A percentile compares a stretch with the other conserved stretches of the same genome.
These are phyloP conservation scores for Netelia melanura DNA, from an alignment of 2,888 invertebrate genomes.

Conservation along the genomic window DNA sequence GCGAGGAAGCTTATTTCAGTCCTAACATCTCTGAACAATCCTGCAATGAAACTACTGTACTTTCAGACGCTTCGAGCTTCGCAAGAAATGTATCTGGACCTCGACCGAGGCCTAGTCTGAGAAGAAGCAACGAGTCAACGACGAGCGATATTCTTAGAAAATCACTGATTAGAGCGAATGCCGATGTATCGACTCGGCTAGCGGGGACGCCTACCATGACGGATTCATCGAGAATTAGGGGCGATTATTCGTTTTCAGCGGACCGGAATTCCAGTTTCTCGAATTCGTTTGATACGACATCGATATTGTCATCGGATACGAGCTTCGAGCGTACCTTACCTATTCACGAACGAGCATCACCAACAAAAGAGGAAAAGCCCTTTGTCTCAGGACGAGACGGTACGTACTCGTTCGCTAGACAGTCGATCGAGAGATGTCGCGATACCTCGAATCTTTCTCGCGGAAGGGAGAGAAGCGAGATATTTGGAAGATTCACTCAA, in stretches of 20 bases:
- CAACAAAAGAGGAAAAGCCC: not conserved
- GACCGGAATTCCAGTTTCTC: conserved; percentile 36
- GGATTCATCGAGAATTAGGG: not conserved
- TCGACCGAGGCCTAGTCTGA: conserved; percentile 78
- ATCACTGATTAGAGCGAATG: conserved; percentile 6
- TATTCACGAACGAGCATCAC: not conserved
- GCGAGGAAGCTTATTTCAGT: conserved; percentile 70
- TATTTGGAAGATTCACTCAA: conserved; percentile 22
- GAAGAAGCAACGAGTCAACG: conserved; percentile 71
- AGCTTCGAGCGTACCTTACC: conserved; percentile 70
- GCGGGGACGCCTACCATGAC: conserved; percentile 24
- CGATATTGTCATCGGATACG: conserved; percentile 75
- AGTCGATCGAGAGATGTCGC: conserved; percentile 31
- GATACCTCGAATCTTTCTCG: not conserved
- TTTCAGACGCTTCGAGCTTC: conserved; percentile 69
- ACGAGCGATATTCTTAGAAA: conserved; percentile 33
- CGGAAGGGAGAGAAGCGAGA: conserved; percentile 24
- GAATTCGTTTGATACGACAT: conserved; percentile 70
- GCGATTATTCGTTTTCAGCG: conserved; percentile 6
- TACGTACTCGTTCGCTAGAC: conserved; percentile 8
- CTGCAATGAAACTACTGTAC: conserved; percentile 70
- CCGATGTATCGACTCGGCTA: conserved; percentile 16
- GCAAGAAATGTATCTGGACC: conserved; percentile 72
- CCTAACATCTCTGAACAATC: conserved; percentile 71
- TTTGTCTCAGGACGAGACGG: not conserved